Evolutionary conservation across 1,140 invertebrate species (phyloP).

Genomic region (Arctopsyche grandis): DNA sequence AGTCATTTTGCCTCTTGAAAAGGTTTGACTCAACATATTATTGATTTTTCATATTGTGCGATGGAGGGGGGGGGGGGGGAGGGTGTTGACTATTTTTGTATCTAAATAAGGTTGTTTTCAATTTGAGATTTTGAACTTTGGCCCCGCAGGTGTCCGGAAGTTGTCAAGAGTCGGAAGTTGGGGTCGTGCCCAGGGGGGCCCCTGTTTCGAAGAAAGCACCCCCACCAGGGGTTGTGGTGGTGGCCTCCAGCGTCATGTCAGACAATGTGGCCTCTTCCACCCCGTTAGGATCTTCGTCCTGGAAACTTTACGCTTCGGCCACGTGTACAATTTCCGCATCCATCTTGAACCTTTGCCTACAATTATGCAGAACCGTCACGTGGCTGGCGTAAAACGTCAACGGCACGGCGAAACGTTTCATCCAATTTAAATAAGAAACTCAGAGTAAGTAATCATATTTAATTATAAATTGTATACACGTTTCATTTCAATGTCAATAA

Average conservation of each 20-base stretch:
- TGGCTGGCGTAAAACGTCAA: too few species aligned
- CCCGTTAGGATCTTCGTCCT: not conserved
- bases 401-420: too few species aligned
- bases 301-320: not conserved
- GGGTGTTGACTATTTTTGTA: too few species aligned
- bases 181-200: not conserved
- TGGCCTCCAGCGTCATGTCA: conserved; percentile 39
- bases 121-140: conserved; percentile 1
- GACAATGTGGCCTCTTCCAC: conserved; percentile 20
- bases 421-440: too few species aligned
- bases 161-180: conserved; percentile 9
- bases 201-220: conserved; percentile 23
- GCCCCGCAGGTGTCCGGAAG: not conserved
- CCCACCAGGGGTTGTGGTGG: conserved; percentile 21
- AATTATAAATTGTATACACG: too few species aligned
- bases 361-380: not conserved
- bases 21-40: too few species aligned
- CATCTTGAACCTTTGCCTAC: not conserved
- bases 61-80: too few species aligned
- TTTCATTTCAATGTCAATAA: too few species aligned
- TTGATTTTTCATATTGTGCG: too few species aligned
- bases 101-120: too few species aligned
- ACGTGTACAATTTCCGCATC: not conserved
- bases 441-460: too few species aligned
- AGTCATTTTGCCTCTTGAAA: too few species aligned